These are phyloP conservation scores for Hedychridium roseum DNA, from an alignment of 2,888 invertebrate species.

Conservation along the genomic window DNA sequence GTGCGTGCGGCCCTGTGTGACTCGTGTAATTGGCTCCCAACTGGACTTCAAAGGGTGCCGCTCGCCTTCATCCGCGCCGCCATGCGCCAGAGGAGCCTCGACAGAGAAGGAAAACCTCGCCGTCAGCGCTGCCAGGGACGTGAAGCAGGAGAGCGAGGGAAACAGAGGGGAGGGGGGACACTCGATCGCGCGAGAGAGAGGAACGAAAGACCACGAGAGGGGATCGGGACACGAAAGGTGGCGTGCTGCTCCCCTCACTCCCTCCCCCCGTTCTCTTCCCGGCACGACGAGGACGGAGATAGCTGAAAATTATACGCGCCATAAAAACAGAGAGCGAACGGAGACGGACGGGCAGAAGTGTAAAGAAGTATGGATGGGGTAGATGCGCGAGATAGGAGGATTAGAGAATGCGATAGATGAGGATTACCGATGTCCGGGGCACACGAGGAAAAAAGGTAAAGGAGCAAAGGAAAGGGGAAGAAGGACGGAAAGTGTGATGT, in stretches of 20 bases:
- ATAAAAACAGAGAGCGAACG: too few relatives aligned
- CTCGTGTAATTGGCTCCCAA: conserved; percentile 65
- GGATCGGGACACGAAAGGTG: conserved; percentile 3
- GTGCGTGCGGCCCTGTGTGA: conserved; percentile 62
- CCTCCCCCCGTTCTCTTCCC: neutral
- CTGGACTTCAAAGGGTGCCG: conserved; percentile 64
- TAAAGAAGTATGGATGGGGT: too few relatives aligned
- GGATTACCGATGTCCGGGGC: too few relatives aligned
- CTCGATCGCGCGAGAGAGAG: neutral
- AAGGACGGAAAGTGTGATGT: conserved; percentile 14
- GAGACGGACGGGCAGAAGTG: too few relatives aligned
- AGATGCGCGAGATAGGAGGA: too few relatives aligned
- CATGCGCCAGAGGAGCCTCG: conserved; percentile 43
- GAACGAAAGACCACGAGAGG: neutral
- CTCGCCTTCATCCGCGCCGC: conserved; percentile 63
- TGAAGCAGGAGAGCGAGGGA: conserved; percentile 4
- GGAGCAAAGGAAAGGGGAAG: conserved; percentile 8
- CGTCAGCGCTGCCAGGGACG: conserved; percentile 4
- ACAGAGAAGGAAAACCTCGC: conserved; percentile 1
- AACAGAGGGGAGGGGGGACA: conserved; percentile 1
- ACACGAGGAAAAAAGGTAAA: conserved; percentile 3
- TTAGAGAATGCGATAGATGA: neutral
- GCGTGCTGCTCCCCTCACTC: neutral
- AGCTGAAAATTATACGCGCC: too few relatives aligned
- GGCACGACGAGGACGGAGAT: conserved; percentile 17